Evolutionary conservation across 2,113 vertebrate species (phyloP).

Genomic region (Rissa tridactyla): DNA sequence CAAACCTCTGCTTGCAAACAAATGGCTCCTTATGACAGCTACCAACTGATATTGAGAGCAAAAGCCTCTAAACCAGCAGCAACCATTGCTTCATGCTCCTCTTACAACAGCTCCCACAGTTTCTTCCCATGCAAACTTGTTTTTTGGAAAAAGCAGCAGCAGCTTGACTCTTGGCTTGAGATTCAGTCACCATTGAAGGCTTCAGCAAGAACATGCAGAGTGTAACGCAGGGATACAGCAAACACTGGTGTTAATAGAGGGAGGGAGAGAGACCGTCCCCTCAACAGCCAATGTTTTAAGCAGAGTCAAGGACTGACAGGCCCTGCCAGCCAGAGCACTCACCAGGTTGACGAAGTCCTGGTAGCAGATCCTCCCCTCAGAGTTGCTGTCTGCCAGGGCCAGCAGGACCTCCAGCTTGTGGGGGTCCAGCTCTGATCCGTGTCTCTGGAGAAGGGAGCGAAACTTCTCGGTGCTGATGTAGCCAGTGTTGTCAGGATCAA

Average conservation of each 20-base stretch:
- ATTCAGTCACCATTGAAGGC: neutral
- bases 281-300: neutral
- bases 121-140: neutral
- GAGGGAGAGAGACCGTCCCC: neutral
- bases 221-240: neutral
- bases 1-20: neutral
- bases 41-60: neutral
- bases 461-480: constrained; percentile 95
- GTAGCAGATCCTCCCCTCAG: constrained; percentile 93
- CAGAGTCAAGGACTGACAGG: neutral
- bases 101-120: neutral
- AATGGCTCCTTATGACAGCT: neutral
- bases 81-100: neutral
- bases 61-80: neutral
- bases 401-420: constrained; percentile 95
- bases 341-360: constrained; percentile 98
- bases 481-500: constrained; percentile 90
- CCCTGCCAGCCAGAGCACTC: constrained; percentile 59
- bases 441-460: constrained; percentile 86
- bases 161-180: neutral
- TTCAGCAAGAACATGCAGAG: neutral
- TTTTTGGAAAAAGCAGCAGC: neutral
- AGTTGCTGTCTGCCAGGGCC: constrained; percentile 90
- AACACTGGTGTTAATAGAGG: neutral
- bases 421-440: constrained; percentile 90